A percentile compares a stretch with the other conserved stretches of the same genome.
These are phyloP conservation scores for Rhopalosiphum maidis DNA, from an alignment of 1,140 invertebrate genomes.

Conservation along the genomic window DNA sequence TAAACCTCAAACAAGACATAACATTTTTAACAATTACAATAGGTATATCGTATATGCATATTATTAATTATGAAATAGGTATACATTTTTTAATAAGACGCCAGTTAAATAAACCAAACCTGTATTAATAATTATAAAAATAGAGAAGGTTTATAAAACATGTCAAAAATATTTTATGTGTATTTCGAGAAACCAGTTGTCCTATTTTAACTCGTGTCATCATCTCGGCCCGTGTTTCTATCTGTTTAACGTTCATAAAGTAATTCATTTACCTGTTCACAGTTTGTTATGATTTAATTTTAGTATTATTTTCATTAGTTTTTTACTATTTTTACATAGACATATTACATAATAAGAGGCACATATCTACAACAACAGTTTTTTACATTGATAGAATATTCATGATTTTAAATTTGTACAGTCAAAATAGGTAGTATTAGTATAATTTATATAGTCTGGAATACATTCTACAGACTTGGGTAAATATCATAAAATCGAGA, in stretches of 20 bases:
- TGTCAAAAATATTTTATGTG: neutral
- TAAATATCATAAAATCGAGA: neutral
- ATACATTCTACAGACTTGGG: neutral
- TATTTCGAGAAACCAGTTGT: neutral
- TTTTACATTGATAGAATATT: neutral
- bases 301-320: neutral
- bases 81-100: neutral
- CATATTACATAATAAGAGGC: too few species aligned
- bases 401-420: neutral
- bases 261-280: neutral
- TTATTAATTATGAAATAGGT: neutral
- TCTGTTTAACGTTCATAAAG: neutral
- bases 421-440: neutral
- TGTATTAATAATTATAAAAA: neutral
- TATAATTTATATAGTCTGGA: neutral
- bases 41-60: neutral
- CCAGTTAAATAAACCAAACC: neutral
- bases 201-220: neutral
- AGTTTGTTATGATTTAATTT: neutral
- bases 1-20: neutral
- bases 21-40: conserved; percentile 10
- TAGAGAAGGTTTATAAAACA: neutral
- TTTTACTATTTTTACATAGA: neutral
- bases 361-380: neutral
- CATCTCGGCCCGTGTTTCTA: neutral